Evolutionary conservation across 2,888 invertebrate genomes (phyloP), one percentile per base, ranked within the genome.

Genomic region (Octodonta nipae): DNA sequence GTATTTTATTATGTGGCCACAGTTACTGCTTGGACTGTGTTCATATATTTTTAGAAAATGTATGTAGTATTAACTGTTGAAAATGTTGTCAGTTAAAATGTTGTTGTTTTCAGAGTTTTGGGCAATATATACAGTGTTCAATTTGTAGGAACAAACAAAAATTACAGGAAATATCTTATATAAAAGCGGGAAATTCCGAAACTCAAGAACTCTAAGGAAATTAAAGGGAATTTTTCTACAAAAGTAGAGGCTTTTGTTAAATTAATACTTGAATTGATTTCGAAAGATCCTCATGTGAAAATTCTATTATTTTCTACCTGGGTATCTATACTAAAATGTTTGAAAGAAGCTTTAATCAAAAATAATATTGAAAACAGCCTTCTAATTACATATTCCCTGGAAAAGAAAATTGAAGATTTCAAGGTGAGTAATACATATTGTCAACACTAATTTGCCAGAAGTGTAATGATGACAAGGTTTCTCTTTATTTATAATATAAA

Each of bases 1-100:
- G 71, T 38, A 77, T 82, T 32, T 57, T 83, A 37, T 66, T 68
- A 26, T 85, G 85, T 55, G 82, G 81, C 0, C 84, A 85, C 52
- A 72, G 73, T 45, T 70, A 71, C 46, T 85, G 84, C 49, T 55
- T 74, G 20, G 67, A 67, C 13, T 84, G 84, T 54, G 63, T 75
- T 12, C 61, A 66, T 15, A 40, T 61, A 13, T 38, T 65, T 22
- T 43, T 65, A 8, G 55, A 59, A 38, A 52, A 51, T 33, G 55
- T 55, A 50, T 42, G 32, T 17, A 25, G 16, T 24, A 14, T 17
- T 25, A 20, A 12, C 15, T 30, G 35, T 38, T 35, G 16, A 61
- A 60, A 22, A 22, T 22, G 4, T 22, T 11, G 2, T 22, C 40
- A 22, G 10, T 22, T n/a, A 22, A 10, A 22, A 10, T 22, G n/a